Evolutionary conservation across 2,113 vertebrate species (phyloP), one percentile per base, ranked within the genome.

Genomic region (Scytalopus superciliaris): DNA sequence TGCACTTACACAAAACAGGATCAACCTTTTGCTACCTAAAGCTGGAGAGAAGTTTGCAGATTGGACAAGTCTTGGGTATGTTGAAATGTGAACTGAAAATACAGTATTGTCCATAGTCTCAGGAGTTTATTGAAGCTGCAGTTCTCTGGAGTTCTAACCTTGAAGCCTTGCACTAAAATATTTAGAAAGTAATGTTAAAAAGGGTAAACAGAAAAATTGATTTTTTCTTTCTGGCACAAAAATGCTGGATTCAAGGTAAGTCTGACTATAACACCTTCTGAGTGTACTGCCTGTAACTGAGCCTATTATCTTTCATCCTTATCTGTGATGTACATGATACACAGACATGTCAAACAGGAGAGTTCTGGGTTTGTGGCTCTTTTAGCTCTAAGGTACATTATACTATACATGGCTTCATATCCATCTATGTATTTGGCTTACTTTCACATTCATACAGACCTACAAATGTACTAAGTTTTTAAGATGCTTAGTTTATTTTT

Each of bases 121-220:
- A 37, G 31, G 33, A 90, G 37, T 60, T 84, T 84, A 66, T 39
- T 88, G 87, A 80, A 37, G 16, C 23, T 56, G 22, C 14, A 73
- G 57, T 22, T 92, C 79, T 94, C 55, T 73, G 25, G 55, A 87
- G 66, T 28, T 76, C 37, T 85, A 67, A 77, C n/a, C 67, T 62
- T 86, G 68, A 95, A 92, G 27, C 16, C 60, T 93, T 89, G 86
- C 88, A 86, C 25, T 81, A 74, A 84, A 95, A 67, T 52, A 69
- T 59, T 93, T 70, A 77, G 68, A 90, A 90, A 93, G 31, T 39
- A 69, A 70, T 18, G 76, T 30, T 19, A 90, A 69, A 95, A 59
- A 68, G 82, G 52, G 44, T 62, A 68, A 93, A 86, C 4, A 73
- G 19, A 77, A 78, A 50, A 79, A 82, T 9, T 39, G 19, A 50